Evolutionary conservation across 2,888 invertebrate species (phyloP).

Genomic region (Lissonota sp.): DNA sequence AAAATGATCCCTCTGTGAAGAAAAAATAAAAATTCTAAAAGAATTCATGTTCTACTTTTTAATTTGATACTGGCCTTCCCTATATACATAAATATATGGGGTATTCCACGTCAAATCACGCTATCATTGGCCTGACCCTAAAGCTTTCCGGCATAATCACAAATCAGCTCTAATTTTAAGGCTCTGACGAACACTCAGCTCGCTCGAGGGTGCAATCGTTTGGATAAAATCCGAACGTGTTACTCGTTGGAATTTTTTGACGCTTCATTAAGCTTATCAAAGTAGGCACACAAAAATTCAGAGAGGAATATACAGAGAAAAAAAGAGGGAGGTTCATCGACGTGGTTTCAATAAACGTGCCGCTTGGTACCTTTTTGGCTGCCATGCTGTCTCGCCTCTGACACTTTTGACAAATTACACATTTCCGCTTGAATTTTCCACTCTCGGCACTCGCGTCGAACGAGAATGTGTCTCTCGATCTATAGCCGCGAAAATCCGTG

Average conservation of each 20-base stretch:
- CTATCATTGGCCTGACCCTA: too few relatives aligned
- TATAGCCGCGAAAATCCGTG: slow-evolving; percentile 30
- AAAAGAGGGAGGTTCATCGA: slow-evolving; percentile 24
- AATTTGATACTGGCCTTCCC: too few relatives aligned
- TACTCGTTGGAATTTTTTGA: slow-evolving; percentile 80
- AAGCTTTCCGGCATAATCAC: too few relatives aligned
- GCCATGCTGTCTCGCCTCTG: slow-evolving; percentile 76
- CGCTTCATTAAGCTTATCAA: slow-evolving; percentile 79
- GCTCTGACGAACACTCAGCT: slow-evolving; percentile 42
- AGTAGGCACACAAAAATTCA: not conserved
- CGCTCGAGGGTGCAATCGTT: slow-evolving; percentile 74
- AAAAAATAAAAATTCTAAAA: too few relatives aligned
- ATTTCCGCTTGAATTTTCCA: slow-evolving; percentile 64
- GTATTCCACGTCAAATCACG: too few relatives aligned
- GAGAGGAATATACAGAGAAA: not conserved
- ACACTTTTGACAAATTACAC: slow-evolving; percentile 81
- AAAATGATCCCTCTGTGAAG: too few relatives aligned
- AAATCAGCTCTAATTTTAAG: too few relatives aligned
- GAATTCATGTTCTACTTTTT: too few relatives aligned
- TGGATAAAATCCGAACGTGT: slow-evolving; percentile 81
- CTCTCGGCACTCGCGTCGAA: slow-evolving; percentile 30
- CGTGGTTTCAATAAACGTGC: slow-evolving; percentile 41
- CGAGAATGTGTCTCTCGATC: slow-evolving; percentile 17
- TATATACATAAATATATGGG: too few relatives aligned
- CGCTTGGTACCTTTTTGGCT: slow-evolving; percentile 40